phyloP scores from a whole-genome alignment of 2,797 vertebrate species.

The Peromyscus melanophrys region DNA sequence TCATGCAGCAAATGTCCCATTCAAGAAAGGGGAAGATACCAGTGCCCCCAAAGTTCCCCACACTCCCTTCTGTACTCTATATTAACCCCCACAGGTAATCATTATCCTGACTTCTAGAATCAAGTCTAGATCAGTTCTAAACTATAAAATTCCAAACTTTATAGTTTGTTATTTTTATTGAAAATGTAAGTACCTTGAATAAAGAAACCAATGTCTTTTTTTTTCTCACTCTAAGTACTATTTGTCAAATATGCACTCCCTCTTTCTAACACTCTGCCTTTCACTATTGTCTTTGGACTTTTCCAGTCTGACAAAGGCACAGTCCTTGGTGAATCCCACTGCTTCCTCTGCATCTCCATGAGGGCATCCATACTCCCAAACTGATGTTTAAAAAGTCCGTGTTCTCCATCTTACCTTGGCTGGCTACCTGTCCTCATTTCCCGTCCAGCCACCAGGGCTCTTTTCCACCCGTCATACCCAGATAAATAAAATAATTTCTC shows the following conservation, averaged over 20 bases:
- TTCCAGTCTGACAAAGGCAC: neutral
- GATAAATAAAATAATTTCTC: neutral
- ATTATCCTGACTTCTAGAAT: neutral
- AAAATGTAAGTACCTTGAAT: constrained; percentile 12
- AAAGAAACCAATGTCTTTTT: neutral
- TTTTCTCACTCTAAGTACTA: neutral
- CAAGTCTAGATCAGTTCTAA: neutral
- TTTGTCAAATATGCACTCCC: neutral
- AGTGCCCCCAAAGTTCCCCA: neutral
- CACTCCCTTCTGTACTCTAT: neutral
- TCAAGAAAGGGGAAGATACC: neutral
- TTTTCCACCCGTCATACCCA: neutral
- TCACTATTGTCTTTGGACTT: neutral
- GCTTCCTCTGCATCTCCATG: neutral
- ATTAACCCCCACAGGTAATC: neutral
- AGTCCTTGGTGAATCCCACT: neutral
- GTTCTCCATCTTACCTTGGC: neutral
- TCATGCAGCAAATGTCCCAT: neutral
- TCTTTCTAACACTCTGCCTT: neutral
- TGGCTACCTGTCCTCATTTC: neutral
- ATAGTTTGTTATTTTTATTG: constrained; percentile 28
- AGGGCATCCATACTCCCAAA: neutral
- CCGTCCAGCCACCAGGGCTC: neutral
- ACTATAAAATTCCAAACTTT: neutral
- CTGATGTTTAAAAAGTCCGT: neutral